Evolutionary conservation across 1,140 invertebrate genomes (phyloP).

Genomic region (Papilio xuthus): DNA sequence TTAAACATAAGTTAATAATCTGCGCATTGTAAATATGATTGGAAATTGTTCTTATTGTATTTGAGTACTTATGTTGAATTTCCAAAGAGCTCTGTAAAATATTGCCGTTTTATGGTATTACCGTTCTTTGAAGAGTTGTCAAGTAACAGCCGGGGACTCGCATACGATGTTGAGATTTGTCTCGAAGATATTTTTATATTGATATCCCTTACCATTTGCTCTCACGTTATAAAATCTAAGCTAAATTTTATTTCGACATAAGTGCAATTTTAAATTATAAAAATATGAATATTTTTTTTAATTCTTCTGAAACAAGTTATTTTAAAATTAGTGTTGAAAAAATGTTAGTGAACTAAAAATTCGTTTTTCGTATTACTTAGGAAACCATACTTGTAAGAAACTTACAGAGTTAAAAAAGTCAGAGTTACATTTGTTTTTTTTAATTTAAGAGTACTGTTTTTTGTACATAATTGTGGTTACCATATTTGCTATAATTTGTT

Average conservation of each 20-base stretch:
- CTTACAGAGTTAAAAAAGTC: too few relatives aligned
- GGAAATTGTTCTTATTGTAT: constrained; percentile 7
- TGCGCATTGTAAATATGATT: neutral
- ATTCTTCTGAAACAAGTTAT: too few relatives aligned
- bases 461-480: neutral
- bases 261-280: too few relatives aligned
- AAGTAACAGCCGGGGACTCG: constrained; percentile 54
- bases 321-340: too few relatives aligned
- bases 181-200: constrained; percentile 61
- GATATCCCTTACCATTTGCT: constrained; percentile 47
- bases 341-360: too few relatives aligned
- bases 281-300: too few relatives aligned
- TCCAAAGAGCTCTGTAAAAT: constrained; percentile 26
- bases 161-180: constrained; percentile 61
- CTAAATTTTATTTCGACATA: neutral
- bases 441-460: too few relatives aligned
- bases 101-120: constrained; percentile 24
- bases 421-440: too few relatives aligned
- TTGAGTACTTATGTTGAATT: neutral
- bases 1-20: neutral
- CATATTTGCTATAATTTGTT: neutral
- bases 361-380: too few relatives aligned
- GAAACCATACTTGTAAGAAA: too few relatives aligned
- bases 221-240: neutral
- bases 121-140: constrained; percentile 34